These are phyloP conservation scores for Dendroctonus ponderosae DNA, from an alignment of 1,140 invertebrate genomes.

Conservation along the genomic window DNA sequence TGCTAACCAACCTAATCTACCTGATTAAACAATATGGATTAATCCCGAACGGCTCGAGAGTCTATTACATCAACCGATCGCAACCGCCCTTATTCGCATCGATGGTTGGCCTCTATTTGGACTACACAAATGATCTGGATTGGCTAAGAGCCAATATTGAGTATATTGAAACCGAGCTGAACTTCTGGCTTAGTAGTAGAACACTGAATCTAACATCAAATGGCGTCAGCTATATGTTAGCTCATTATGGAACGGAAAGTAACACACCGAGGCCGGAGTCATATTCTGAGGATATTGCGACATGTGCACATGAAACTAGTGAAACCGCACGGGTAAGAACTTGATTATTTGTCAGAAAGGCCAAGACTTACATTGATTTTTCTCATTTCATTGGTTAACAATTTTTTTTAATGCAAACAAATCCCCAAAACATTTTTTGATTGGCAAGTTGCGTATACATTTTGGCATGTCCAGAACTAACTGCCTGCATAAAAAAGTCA, in stretches of 20 bases:
- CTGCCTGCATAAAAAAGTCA: no score
- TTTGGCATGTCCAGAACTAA: no score
- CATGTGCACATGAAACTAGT: constrained; percentile 42
- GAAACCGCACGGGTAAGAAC: constrained; percentile 50
- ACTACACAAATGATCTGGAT: constrained; percentile 62
- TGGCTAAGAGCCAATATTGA: constrained; percentile 63
- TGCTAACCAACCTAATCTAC: constrained; percentile 73
- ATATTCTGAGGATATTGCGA: constrained; percentile 60
- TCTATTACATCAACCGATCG: constrained; percentile 73
- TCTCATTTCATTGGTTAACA: no score
- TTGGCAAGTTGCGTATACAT: no score
- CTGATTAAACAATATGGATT: constrained; percentile 57
- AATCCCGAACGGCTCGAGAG: constrained; percentile 74
- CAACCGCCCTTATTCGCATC: constrained; percentile 79
- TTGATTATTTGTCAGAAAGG: no score
- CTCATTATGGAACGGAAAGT: constrained; percentile 61
- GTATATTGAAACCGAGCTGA: constrained; percentile 67
- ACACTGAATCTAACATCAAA: constrained; percentile 56
- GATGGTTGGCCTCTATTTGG: constrained; percentile 73
- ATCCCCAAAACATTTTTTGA: no score
- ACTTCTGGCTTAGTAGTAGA: constrained; percentile 63
- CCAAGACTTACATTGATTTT: no score
- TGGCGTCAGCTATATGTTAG: constrained; percentile 58
- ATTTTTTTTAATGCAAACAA: no score
- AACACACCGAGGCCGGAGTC: constrained; percentile 76